Base-by-base conservation (phyloP, 1,140 invertebrate species). In the Chionoecetes opilio region DNA sequence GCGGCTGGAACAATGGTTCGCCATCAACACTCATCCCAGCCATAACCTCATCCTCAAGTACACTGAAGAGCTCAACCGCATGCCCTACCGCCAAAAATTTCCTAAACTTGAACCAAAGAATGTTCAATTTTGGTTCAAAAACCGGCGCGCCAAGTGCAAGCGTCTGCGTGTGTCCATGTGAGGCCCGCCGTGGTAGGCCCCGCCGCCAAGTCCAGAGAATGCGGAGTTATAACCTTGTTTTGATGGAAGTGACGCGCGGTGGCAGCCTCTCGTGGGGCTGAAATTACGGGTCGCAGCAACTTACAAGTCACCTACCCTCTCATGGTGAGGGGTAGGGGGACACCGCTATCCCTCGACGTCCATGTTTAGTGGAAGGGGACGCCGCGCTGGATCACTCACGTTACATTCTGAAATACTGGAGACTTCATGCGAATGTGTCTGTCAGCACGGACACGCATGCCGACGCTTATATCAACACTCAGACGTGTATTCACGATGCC, bases 11-110 rank as follows among this genome's bases (percentile, higher is more conserved):
- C 98, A 99, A 96, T 99, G 99, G 99, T 99, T 99, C 97, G 98
- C 98, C n/a, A 98, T 99, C 96, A 99, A 99, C 97, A 99, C 99
- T 37, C 99, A 99, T 97, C 99, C 99, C 82, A 99, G 99, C 96
- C 99, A 99, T 97, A 99, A 99, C 97, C 97, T 99, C 96, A 99
- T 99, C 96, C 98, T 99, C 90, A 99, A 99, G 97, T 99, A 99
- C 97, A 99, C 99, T 1, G 99, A 99, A 96, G 99, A 99, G 96
- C 97, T 99, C 95, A 99, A 99, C 97, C 98, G 98, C 90, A 99
- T 99, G 98, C 98, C 98, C 37, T 99, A 97, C 97, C 89, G 99
- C 96, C 99, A 99, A 97, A 99, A 99, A 97, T 99, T 99, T 97
- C 99, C 99, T 0, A 98, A 99, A 34, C 97, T 99, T 37, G 99